Evolutionary conservation across 2,113 vertebrate genomes (phyloP).

Genomic region (Arvicanthis niloticus): DNA sequence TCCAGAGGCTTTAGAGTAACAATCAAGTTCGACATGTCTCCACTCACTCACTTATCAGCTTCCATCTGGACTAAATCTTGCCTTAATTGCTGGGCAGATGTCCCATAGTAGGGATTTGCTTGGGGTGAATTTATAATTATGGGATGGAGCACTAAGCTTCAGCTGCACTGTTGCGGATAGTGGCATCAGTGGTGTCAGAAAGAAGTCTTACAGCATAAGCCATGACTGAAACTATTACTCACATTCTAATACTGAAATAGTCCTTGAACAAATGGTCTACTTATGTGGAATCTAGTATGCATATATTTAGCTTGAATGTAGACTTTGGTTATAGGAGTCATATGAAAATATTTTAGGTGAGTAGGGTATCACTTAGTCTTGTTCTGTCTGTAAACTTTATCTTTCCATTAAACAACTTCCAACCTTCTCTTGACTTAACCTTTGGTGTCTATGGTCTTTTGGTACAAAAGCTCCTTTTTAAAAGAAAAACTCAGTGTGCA

Average conservation of each 20-base stretch:
- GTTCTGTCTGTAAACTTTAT: not conserved
- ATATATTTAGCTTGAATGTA: not conserved
- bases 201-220: not conserved
- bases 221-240: not conserved
- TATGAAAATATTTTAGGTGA: not conserved
- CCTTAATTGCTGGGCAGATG: not conserved
- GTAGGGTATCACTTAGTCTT: not conserved
- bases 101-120: not conserved
- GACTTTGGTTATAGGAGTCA: not conserved
- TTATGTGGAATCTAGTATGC: not conserved
- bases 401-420: not conserved
- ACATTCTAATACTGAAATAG: not conserved
- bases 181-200: no score
- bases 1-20: not conserved
- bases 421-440: not conserved
- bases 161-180: not conserved
- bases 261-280: not conserved
- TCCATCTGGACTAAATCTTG: slow-evolving; percentile 4
- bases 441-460: not conserved
- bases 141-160: not conserved
- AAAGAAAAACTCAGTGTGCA: not conserved
- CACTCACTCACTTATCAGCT: not conserved
- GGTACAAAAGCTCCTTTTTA: not conserved
- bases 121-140: not conserved
- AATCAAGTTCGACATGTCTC: not conserved